Percentiles rank a stretch among this genome's conserved stretches.
Evolutionary conservation across 2,113 vertebrate genomes (phyloP).

Genomic region (Uropsilus gracilis): DNA sequence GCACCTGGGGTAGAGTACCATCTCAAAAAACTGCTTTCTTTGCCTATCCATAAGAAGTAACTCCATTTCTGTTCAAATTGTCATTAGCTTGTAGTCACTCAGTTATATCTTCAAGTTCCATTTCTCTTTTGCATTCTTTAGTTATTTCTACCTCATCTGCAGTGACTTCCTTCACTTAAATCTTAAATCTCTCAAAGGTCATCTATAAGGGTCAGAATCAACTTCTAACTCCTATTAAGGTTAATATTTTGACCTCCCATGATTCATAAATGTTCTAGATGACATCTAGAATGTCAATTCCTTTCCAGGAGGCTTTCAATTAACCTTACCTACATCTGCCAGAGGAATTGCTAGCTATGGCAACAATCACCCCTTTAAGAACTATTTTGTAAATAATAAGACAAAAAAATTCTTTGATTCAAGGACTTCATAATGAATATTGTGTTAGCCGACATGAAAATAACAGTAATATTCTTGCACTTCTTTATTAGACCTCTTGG

Average conservation of each 20-base stretch:
- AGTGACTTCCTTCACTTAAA: not conserved
- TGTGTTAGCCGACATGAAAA: not conserved
- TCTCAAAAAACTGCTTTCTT: not conserved
- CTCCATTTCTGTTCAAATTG: not conserved
- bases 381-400: not conserved
- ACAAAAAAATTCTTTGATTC: not conserved
- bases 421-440: not conserved
- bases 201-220: not conserved
- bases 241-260: not conserved
- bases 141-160: not conserved
- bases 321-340: not conserved
- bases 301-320: not conserved
- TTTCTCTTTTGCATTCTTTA: not conserved
- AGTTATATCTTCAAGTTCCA: not conserved
- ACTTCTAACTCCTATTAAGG: not conserved
- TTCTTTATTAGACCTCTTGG: not conserved
- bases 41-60: not conserved
- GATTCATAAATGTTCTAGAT: not conserved
- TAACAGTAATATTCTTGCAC: not conserved
- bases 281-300: not conserved
- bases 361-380: not conserved
- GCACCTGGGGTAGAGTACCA: not conserved
- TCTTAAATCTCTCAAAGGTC: not conserved
- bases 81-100: not conserved
- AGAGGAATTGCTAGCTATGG: not conserved